Evolutionary conservation across 2,113 vertebrate genomes (phyloP).

Genomic region (Gallinago undulata): DNA sequence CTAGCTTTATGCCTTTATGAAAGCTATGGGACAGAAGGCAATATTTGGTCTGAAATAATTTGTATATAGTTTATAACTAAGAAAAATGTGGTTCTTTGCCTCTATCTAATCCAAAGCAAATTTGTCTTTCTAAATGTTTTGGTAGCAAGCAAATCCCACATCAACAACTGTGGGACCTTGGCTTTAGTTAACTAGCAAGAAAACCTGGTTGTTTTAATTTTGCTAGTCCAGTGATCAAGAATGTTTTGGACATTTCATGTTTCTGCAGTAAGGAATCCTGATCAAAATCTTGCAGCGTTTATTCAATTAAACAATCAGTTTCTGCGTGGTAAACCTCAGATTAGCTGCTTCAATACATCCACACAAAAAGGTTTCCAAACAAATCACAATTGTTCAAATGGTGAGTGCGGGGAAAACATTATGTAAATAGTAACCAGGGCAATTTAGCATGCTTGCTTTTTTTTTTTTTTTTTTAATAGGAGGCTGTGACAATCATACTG

Average conservation of each 20-base stretch:
- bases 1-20: neutral
- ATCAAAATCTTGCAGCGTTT: neutral
- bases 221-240: neutral
- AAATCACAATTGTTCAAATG: neutral
- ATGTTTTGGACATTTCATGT: neutral
- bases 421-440: neutral
- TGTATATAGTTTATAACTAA: neutral
- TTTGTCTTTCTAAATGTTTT: neutral
- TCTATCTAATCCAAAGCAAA: neutral
- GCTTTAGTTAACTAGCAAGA: neutral
- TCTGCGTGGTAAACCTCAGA: neutral
- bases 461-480: neutral
- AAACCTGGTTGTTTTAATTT: neutral
- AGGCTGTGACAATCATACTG: neutral
- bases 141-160: neutral
- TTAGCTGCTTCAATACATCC: neutral
- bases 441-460: neutral
- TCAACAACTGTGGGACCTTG: neutral
- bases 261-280: neutral
- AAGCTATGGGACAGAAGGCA: neutral
- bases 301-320: neutral
- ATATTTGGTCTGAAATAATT: neutral
- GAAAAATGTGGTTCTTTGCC: neutral
- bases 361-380: neutral
- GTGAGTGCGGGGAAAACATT: neutral